Percentiles rank a stretch among this genome's conserved stretches.
phyloP scores from a whole-genome alignment of 2,797 vertebrate genomes.

The Enoplosus armatus region DNA sequence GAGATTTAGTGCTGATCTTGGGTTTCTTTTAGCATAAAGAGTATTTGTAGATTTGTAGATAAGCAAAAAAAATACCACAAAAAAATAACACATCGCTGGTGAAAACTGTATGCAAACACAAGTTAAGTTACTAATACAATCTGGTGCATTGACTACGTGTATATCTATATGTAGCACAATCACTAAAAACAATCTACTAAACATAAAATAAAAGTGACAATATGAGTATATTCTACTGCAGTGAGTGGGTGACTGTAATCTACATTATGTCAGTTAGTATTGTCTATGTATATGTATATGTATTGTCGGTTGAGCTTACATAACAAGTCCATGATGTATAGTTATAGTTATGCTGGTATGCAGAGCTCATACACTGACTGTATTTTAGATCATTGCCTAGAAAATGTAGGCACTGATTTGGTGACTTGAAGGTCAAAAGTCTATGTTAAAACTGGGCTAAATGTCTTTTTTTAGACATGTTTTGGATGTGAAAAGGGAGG shows the following conservation, averaged over 20 bases:
- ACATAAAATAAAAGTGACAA: too few relatives aligned
- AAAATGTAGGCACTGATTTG: neutral
- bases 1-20: neutral
- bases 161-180: neutral
- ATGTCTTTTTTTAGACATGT: neutral
- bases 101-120: slow-evolving; percentile 2
- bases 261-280: too few relatives aligned
- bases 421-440: neutral
- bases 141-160: neutral
- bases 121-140: neutral
- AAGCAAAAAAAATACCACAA: neutral
- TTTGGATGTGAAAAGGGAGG: neutral
- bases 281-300: too few relatives aligned
- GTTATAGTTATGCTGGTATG: neutral
- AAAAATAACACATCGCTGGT: neutral
- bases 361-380: neutral
- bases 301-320: neutral
- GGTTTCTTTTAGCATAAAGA: neutral
- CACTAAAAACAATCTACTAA: too few relatives aligned
- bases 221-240: neutral
- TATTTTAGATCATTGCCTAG: neutral
- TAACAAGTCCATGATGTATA: neutral
- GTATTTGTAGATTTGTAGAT: neutral
- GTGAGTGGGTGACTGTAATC: neutral
- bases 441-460: neutral